phyloP scores from a whole-genome alignment of 2,113 vertebrate genomes.

The Lanius collurio region DNA sequence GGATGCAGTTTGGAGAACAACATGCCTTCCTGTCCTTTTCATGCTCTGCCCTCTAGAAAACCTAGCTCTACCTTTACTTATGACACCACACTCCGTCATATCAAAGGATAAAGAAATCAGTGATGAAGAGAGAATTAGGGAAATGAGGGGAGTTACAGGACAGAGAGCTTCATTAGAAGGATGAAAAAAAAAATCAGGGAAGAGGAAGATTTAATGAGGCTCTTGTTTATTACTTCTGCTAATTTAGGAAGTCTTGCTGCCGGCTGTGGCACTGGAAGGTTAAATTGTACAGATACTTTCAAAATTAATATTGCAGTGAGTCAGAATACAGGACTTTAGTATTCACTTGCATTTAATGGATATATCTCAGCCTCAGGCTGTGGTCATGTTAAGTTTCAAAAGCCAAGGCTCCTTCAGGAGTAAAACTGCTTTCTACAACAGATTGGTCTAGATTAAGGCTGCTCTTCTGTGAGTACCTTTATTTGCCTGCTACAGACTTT shows the following conservation, averaged over 20 bases:
- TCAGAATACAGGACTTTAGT: neutral
- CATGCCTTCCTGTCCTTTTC: conserved; percentile 1
- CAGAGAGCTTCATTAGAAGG: conserved; percentile 27
- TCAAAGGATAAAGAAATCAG: conserved; percentile 35
- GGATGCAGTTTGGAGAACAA: neutral
- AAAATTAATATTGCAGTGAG: neutral
- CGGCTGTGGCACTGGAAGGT: conserved; percentile 39
- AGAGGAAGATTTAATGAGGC: conserved; percentile 39
- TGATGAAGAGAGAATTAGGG: conserved; percentile 46
- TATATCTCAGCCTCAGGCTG: neutral
- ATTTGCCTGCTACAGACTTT: neutral
- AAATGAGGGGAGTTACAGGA: conserved; percentile 31
- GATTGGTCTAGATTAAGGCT: neutral
- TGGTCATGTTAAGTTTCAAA: neutral
- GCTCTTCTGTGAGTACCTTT: neutral
- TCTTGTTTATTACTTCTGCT: conserved; percentile 59
- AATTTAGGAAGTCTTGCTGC: conserved; percentile 51
- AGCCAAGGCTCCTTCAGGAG: neutral
- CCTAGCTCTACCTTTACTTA: neutral
- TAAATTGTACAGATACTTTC: conserved; percentile 22
- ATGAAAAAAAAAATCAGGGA: neutral
- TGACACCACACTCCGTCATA: neutral
- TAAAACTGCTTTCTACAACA: neutral
- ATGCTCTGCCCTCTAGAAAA: conserved; percentile 22
- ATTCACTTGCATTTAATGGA: neutral